These are phyloP conservation scores for Crocidura indochinensis DNA, from an alignment of 2,797 vertebrate genomes.

Conservation along the genomic window DNA sequence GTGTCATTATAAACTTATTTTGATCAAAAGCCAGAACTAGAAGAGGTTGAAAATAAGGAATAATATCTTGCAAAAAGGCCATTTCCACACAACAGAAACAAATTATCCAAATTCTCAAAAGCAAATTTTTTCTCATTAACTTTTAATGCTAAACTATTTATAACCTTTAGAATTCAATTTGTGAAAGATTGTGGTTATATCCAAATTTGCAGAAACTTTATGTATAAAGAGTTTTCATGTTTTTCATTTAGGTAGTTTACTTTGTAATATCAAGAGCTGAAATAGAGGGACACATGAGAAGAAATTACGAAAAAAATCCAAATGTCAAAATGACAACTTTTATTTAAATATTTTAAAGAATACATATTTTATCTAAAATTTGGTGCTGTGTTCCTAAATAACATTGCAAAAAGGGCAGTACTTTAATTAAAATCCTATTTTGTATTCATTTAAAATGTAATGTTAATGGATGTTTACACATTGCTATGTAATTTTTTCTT, in stretches of 20 bases:
- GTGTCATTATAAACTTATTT: slow-evolving; percentile 58
- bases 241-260: slow-evolving; percentile 61
- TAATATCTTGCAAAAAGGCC: not conserved
- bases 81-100: not conserved
- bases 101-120: not conserved
- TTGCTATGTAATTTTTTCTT: not conserved
- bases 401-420: not conserved
- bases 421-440: slow-evolving; percentile 25
- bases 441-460: not conserved
- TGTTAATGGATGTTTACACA: slow-evolving; percentile 21
- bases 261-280: slow-evolving; percentile 47
- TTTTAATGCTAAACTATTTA: slow-evolving; percentile 52
- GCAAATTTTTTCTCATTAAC: not conserved
- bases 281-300: not conserved
- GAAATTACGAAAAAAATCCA: not conserved
- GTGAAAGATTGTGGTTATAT: slow-evolving; percentile 16
- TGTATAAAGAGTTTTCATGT: slow-evolving; percentile 53
- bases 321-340: slow-evolving; percentile 47
- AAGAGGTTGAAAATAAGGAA: slow-evolving; percentile 45
- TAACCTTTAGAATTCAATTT: slow-evolving; percentile 74
- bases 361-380: slow-evolving; percentile 10
- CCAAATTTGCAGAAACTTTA: slow-evolving; percentile 11
- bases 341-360: slow-evolving; percentile 47
- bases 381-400: not conserved
- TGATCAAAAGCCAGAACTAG: slow-evolving; percentile 33